Conservation (phyloP, 2,888 invertebrate genomes). For the Alloplasta piceator region DNA sequence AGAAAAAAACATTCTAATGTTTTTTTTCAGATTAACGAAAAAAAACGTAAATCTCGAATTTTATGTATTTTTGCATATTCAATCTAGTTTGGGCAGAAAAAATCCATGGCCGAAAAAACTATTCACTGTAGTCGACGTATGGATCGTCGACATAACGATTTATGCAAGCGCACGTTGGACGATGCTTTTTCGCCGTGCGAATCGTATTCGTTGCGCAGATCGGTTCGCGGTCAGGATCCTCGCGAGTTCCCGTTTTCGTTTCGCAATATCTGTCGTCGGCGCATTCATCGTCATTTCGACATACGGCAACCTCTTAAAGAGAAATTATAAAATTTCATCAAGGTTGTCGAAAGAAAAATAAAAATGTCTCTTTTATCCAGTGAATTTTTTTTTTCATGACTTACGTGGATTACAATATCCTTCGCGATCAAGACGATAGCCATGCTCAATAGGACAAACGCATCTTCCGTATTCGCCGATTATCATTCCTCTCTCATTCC, state of each 20-base stretch:
- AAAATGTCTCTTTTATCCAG: not conserved
- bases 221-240: conserved; percentile 91
- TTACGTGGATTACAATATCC: conserved; percentile 86
- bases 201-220: conserved; percentile 90
- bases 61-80: too few relatives aligned
- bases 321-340: conserved; percentile 4
- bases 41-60: too few relatives aligned
- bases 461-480: too few relatives aligned
- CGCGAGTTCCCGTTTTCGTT: conserved; percentile 88
- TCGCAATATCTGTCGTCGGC: conserved; percentile 91
- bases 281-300: conserved; percentile 90
- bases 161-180: conserved; percentile 91
- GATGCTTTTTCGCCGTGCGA: conserved; percentile 91
- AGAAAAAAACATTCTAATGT: too few relatives aligned
- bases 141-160: conserved; percentile 91
- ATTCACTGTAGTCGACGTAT: conserved; percentile 89
- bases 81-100: too few relatives aligned
- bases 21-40: too few relatives aligned
- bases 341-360: conserved; percentile 9
- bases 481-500: too few relatives aligned
- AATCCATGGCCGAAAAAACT: conserved; percentile 5
- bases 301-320: conserved; percentile 83
- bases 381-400: conserved; percentile 67
- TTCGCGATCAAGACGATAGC: conserved; percentile 86
- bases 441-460: conserved; percentile 89